Percentiles rank a stretch among this genome's conserved stretches.
phyloP scores from a whole-genome alignment of 1,140 invertebrate genomes.

The Cryptotermes secundus region DNA sequence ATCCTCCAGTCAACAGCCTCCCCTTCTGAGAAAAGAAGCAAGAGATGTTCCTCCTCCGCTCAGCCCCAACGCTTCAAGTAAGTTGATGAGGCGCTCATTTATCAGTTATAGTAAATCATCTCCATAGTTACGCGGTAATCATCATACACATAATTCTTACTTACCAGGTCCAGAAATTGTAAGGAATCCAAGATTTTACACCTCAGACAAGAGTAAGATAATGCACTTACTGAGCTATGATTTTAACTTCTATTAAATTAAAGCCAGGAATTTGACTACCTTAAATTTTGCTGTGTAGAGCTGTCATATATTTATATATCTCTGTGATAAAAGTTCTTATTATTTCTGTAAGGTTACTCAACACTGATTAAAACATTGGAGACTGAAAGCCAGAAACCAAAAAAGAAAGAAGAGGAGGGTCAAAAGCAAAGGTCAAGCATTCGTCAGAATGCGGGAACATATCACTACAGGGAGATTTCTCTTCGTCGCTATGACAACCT shows the following conservation, averaged over 20 bases:
- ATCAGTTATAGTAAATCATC: too few species aligned
- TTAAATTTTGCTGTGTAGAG: too few species aligned
- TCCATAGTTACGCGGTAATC: too few species aligned
- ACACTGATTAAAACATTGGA: constrained; percentile 35
- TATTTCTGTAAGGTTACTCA: constrained; percentile 31
- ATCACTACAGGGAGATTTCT: constrained; percentile 30
- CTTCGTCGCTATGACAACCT: constrained; percentile 62
- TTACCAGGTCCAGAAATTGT: not conserved
- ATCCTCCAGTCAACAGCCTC: constrained; percentile 1
- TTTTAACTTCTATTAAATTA: too few species aligned
- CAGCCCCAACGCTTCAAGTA: constrained; percentile 32
- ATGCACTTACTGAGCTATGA: not conserved
- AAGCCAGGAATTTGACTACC: too few species aligned
- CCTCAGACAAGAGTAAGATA: not conserved
- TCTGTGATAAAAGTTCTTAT: not conserved
- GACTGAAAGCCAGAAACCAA: constrained; percentile 16
- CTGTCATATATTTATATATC: too few species aligned
- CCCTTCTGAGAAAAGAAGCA: not conserved
- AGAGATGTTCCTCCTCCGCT: constrained; percentile 18
- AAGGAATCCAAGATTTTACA: too few species aligned
- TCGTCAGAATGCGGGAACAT: constrained; percentile 33
- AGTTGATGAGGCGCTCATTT: not conserved
- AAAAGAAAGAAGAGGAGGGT: constrained; percentile 27
- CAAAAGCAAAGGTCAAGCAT: constrained; percentile 32
- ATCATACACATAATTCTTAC: too few species aligned